phyloP scores from a whole-genome alignment of 2,113 vertebrate genomes.

The Turnix velox region DNA sequence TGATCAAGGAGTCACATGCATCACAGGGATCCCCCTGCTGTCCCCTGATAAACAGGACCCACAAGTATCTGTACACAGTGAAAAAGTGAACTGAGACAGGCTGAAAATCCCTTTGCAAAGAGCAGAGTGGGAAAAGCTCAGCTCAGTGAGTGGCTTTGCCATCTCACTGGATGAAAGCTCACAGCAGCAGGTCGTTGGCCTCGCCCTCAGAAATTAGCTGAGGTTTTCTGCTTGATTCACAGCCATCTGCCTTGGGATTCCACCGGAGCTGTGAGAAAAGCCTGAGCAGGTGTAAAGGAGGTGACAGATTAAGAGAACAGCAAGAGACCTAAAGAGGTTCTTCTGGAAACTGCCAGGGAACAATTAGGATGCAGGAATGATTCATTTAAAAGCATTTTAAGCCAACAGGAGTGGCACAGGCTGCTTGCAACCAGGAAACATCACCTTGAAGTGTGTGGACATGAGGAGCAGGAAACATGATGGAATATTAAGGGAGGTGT shows the following conservation, averaged over 20 bases:
- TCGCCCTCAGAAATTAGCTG: slow-evolving; percentile 16
- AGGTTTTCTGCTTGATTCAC: slow-evolving; percentile 12
- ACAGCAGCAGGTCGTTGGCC: neutral
- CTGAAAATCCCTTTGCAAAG: neutral
- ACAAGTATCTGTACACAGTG: neutral
- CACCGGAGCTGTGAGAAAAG: slow-evolving; percentile 31
- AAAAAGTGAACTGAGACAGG: neutral
- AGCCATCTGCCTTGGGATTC: slow-evolving; percentile 23
- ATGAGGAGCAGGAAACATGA: neutral
- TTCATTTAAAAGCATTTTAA: slow-evolving; percentile 53
- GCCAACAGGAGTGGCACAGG: slow-evolving; percentile 1
- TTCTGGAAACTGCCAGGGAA: slow-evolving; percentile 37
- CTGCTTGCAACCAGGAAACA: slow-evolving; percentile 15
- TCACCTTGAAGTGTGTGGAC: neutral
- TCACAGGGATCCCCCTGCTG: neutral
- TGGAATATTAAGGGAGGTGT: neutral
- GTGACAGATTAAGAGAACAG: slow-evolving; percentile 61
- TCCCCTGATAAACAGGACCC: neutral
- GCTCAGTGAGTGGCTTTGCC: neutral
- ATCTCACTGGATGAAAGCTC: neutral
- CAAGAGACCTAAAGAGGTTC: slow-evolving; percentile 18
- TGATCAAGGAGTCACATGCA: neutral
- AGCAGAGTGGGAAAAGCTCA: neutral
- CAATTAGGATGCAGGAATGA: slow-evolving; percentile 44
- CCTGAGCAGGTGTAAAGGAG: slow-evolving; percentile 52